Base-by-base conservation (phyloP, 1,140 invertebrate genomes). In the Drosophila prosaltans region DNA sequence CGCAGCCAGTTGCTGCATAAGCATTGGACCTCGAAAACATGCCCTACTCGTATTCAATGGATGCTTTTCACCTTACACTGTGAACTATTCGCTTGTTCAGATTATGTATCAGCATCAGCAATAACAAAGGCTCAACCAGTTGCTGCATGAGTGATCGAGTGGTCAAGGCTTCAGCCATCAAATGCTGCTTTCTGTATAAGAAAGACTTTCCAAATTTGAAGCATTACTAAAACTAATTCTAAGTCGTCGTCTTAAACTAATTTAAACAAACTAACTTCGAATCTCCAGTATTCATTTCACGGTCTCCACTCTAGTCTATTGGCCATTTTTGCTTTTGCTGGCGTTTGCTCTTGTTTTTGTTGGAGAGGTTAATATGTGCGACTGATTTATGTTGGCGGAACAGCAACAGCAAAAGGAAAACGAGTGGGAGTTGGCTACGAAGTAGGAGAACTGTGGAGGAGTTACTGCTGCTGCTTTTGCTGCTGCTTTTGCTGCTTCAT, bases 291-390 rank as follows among this genome's bases (percentile, higher is more conserved):
- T 28, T 3, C 6, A 36, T 58, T 7, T 58, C 74, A 77, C 74
- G 74, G 39, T 66, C 73, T 32, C 74, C 76, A 70, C 73, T 45
- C 74, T 69, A 68, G 43, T 40, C 61, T 36, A 54, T 51, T 72
- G 69, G 67, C 59, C 60, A 48, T 45, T 65, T 61, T 60, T 63
- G 71, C 45, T 58, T 40, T 45, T 57, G 16, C 59, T 41, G 43
- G 48, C 62, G 28, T 30, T 41, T 10, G 41, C 11, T 73, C 40
- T 11, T 36, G 57, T 58, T 65, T 62, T 57, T 32, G 63, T 51
- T 54, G 58, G 72, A 69, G 69, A 88, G 83, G 83, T 88, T 88
- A 88, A 88, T 88, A 88, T 88, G 84, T 75, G 70, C 80, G 81
- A 72, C 83, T 86, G 82, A 86, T 86, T 86, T 86, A 86, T 86